A percentile compares a stretch with the other conserved stretches of the same genome.
Conservation (phyloP, 2,113 vertebrate species). For the Cervus canadensis region DNA sequence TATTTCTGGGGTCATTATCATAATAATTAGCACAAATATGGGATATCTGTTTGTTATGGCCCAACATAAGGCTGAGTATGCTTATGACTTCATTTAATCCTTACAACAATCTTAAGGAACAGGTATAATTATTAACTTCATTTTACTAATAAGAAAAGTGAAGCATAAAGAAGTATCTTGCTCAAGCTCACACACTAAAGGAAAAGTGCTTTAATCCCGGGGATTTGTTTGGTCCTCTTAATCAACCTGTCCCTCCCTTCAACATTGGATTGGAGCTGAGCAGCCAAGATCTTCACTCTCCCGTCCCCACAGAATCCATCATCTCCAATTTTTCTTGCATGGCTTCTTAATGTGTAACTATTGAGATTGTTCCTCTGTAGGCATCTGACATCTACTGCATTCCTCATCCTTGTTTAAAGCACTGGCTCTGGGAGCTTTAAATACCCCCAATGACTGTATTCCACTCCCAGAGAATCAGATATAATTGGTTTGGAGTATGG, state of each 20-base stretch:
- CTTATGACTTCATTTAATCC: slow-evolving; percentile 18
- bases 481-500: neutral
- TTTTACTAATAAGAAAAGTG: slow-evolving; percentile 29
- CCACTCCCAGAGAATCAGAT: neutral
- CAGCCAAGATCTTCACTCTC: neutral
- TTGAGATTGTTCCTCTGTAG: neutral
- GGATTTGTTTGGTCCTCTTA: neutral
- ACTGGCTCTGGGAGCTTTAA: neutral
- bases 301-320: neutral
- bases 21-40: slow-evolving; percentile 16
- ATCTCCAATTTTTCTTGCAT: neutral
- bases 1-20: neutral
- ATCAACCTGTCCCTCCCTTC: neutral
- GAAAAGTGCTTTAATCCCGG: neutral
- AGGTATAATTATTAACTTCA: slow-evolving; percentile 20
- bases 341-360: neutral
- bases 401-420: neutral
- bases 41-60: neutral
- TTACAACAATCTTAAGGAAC: neutral
- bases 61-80: neutral
- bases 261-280: neutral
- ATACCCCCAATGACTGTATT: neutral
- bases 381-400: neutral
- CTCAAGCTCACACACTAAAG: neutral
- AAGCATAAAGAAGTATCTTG: neutral